Evolutionary conservation across 1,140 invertebrate species (phyloP).

Genomic region (Drosophila varians): DNA sequence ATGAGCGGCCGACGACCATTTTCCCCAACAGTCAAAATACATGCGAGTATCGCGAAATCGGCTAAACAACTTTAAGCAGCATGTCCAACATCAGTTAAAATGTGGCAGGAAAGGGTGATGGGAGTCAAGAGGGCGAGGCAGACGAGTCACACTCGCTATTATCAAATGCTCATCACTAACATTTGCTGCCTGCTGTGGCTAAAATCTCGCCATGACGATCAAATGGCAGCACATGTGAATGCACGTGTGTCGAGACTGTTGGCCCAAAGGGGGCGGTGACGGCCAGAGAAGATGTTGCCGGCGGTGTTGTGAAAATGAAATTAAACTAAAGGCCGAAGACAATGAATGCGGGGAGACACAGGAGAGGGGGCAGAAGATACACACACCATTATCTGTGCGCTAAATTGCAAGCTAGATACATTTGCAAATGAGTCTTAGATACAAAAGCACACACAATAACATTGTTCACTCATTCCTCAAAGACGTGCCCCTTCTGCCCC

Average conservation of each 20-base stretch:
- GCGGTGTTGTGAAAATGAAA: conserved; percentile 72
- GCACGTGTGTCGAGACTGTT: conserved; percentile 51
- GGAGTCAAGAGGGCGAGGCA: conserved; percentile 1
- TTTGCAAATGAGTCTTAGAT: conserved; percentile 73
- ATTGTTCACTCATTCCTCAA: conserved; percentile 40
- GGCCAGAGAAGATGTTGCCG: conserved; percentile 20
- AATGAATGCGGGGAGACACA: conserved; percentile 50
- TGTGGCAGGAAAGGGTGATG: conserved; percentile 8
- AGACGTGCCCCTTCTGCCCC: not conserved
- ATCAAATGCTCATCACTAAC: conserved; percentile 79
- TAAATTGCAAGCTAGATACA: conserved; percentile 76
- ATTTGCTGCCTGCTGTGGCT: conserved; percentile 54
- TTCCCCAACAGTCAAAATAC: conserved; percentile 45
- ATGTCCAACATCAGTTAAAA: conserved; percentile 46
- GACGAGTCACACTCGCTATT: conserved; percentile 42
- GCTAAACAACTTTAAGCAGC: conserved; percentile 52
- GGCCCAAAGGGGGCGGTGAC: conserved; percentile 6
- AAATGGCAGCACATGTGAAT: conserved; percentile 75
- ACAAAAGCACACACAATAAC: conserved; percentile 55
- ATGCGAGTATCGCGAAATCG: conserved; percentile 58
- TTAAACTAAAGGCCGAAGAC: conserved; percentile 68
- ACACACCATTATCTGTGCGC: conserved; percentile 34
- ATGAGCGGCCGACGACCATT: conserved; percentile 46
- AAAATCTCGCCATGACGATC: conserved; percentile 68
- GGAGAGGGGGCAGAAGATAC: not conserved